phyloP scores from a whole-genome alignment of 2,888 invertebrate species.

The Pammene fasciana region DNA sequence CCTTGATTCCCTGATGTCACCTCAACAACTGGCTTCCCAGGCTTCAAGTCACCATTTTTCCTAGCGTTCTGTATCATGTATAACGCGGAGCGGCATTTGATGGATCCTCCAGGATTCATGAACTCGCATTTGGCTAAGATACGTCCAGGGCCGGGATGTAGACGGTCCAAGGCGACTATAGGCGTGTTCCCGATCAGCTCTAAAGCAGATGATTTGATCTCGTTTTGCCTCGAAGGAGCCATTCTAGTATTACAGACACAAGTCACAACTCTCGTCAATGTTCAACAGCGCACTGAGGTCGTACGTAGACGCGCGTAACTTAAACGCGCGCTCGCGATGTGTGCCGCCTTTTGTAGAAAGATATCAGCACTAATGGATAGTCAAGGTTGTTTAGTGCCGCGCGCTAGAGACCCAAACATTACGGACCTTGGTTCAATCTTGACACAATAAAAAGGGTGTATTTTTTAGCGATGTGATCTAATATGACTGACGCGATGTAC shows the following conservation, averaged over 20 bases:
- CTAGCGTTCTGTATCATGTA: conserved; percentile 69
- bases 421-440: conserved; percentile 1
- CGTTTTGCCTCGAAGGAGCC: conserved; percentile 57
- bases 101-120: conserved; percentile 77
- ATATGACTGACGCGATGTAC: conserved; percentile 17
- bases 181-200: conserved; percentile 78
- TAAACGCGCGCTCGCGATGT: conserved; percentile 33
- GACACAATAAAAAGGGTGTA: background rate
- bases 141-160: conserved; percentile 72
- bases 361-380: conserved; percentile 20
- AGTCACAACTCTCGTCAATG: conserved; percentile 30
- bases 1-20: conserved; percentile 78
- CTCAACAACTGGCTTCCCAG: conserved; percentile 69
- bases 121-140: conserved; percentile 78
- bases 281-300: conserved; percentile 5
- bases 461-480: background rate
- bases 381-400: conserved; percentile 21
- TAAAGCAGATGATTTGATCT: conserved; percentile 73
- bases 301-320: conserved; percentile 13
- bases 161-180: conserved; percentile 71
- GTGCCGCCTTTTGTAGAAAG: conserved; percentile 10
- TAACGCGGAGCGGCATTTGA: conserved; percentile 74
- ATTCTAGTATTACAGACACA: conserved; percentile 43
- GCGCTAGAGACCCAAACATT: conserved; percentile 7
- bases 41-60: conserved; percentile 62